Conservation (phyloP, 2,113 vertebrate species). For the Lagopus muta region DNA sequence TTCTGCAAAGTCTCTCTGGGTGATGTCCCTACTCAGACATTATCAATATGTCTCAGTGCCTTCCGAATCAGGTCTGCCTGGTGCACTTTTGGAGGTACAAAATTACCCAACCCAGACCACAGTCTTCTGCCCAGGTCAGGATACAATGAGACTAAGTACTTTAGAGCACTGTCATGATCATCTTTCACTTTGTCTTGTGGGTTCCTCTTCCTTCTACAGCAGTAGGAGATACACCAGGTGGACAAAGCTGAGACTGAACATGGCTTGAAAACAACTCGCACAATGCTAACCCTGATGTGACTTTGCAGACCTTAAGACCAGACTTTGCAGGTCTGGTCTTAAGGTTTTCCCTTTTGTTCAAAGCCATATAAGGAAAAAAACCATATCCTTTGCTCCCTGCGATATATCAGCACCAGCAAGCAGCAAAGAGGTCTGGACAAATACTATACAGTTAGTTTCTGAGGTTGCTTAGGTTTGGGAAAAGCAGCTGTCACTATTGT, state of each 20-base stretch:
- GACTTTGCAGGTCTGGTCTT: not conserved
- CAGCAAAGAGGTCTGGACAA: fast-evolving
- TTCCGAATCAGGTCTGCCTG: not conserved
- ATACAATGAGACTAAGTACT: not conserved
- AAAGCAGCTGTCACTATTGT: not conserved
- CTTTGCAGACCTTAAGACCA: not conserved
- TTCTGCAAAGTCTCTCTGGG: not conserved
- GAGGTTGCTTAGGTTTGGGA: not conserved
- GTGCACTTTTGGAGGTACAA: not conserved
- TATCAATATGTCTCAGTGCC: not conserved
- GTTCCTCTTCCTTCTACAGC: not conserved
- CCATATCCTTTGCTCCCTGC: not conserved
- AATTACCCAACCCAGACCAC: not conserved
- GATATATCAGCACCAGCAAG: not conserved
- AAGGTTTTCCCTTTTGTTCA: not conserved
- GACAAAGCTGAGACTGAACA: not conserved
- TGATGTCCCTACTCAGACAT: not conserved
- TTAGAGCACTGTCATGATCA: not conserved
- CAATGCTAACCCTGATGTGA: not conserved
- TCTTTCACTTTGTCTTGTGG: fast-evolving
- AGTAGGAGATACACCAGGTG: not conserved
- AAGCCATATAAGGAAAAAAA: not conserved
- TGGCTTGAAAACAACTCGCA: not conserved
- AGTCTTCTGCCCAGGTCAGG: not conserved
- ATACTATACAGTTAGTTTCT: not conserved